Base-by-base conservation (phyloP, 2,888 invertebrate species). In the Drosophila stalkeri region DNA sequence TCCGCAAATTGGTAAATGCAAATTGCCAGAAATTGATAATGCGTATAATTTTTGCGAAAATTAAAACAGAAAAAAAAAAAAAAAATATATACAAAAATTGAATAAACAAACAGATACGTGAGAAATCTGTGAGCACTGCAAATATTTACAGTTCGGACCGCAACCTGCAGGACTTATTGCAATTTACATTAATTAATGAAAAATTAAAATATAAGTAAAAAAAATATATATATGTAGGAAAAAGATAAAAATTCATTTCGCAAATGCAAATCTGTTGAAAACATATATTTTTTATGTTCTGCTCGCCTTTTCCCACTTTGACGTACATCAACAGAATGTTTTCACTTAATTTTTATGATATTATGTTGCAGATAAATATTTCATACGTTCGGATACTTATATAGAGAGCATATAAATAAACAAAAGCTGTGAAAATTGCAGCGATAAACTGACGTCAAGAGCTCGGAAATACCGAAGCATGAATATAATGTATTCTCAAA, bases 1-100 rank as follows among this genome's bases (percentile, higher is more conserved):
- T 62, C 43, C 64, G 67, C 56, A 69, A 83, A 80, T 85, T 80
- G 85, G 85, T 80, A 77, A 81, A 83, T 77, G 77, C 56, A 72
- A 80, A 71, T 74, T 59, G 61, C 44, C 46, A 44, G 56, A 70
- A 79, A 77, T 72, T 75, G 64, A 72, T 79, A 72, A 77, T 62
- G 69, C 72, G 69, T 65, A 68, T 77, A 77, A 83, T 80, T 77
- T 66, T 46, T 37, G 52, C 61, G 46, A 59, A 51, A 66, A 64
- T 20, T 33, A 31, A 49, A 49, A 3, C n/a, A 2, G 31, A 18
- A 39, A 33, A 56, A 20, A 39, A 9, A 18, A n/a, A 46, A 11
- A 39, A 46, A 18, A 37, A 27, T n/a, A 20, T n/a, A n/a, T 27
- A 27, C 27, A 46, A 43, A 60, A 37, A 39, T 39, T 16, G 16